phyloP scores from a whole-genome alignment of 1,140 invertebrate genomes.

The Magallana ariakensis region DNA sequence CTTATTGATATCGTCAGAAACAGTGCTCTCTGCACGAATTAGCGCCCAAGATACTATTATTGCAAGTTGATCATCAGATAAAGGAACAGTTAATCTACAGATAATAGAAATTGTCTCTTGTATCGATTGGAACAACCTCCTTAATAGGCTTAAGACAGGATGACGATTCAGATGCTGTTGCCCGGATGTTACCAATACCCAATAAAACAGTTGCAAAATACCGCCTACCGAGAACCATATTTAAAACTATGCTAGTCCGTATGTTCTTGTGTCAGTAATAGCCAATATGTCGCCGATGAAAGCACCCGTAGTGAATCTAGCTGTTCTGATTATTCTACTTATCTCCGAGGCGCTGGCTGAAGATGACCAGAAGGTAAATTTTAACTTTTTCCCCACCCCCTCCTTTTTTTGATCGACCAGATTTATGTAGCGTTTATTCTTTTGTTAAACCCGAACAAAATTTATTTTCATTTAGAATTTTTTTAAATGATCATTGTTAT shows the following conservation, averaged over 20 bases:
- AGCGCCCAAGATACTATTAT: background rate
- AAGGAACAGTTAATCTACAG: slow-evolving; percentile 27
- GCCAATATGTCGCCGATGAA: background rate
- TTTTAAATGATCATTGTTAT: too few relatives aligned
- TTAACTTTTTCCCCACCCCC: background rate
- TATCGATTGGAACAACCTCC: slow-evolving; percentile 14
- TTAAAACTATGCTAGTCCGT: background rate
- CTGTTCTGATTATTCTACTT: background rate
- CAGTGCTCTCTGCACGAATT: background rate
- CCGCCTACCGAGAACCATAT: slow-evolving; percentile 9
- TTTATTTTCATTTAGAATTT: too few relatives aligned
- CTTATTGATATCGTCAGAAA: background rate
- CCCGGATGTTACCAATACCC: slow-evolving; percentile 7
- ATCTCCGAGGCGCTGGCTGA: background rate
- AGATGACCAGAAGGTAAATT: background rate
- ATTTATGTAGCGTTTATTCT: too few relatives aligned
- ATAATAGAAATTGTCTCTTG: slow-evolving; percentile 4
- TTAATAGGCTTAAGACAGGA: slow-evolving; percentile 9
- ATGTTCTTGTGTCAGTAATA: background rate
- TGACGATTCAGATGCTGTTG: background rate
- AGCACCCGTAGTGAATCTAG: background rate
- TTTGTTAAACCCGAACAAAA: too few relatives aligned
- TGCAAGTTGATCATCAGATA: background rate
- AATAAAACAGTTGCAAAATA: slow-evolving; percentile 30
- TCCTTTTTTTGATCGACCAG: too few relatives aligned